phyloP scores from a whole-genome alignment of 1,140 invertebrate genomes.

The Temnothorax curvispinosus region DNA sequence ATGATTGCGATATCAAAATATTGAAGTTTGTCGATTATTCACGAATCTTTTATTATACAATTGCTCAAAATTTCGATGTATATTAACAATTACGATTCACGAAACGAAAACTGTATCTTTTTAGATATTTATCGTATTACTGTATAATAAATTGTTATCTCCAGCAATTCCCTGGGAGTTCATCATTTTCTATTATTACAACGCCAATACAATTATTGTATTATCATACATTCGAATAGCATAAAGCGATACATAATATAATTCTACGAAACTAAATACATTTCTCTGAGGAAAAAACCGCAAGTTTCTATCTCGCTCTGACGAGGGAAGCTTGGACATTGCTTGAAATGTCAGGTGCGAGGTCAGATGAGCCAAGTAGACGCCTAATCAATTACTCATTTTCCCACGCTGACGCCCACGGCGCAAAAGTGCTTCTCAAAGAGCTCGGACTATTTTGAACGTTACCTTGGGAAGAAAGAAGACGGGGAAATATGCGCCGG shows the following conservation, averaged over 20 bases:
- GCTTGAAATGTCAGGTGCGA: slow-evolving; percentile 43
- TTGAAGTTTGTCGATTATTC: slow-evolving; percentile 64
- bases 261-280: neutral
- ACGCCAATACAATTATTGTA: neutral
- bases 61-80: slow-evolving; percentile 77
- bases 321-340: neutral
- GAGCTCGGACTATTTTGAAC: slow-evolving; percentile 22
- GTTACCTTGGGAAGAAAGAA: neutral
- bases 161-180: slow-evolving; percentile 31
- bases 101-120: slow-evolving; percentile 75
- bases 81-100: slow-evolving; percentile 61
- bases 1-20: slow-evolving; percentile 25
- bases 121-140: slow-evolving; percentile 77
- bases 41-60: slow-evolving; percentile 58
- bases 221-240: neutral
- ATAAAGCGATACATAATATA: neutral
- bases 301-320: neutral
- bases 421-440: neutral
- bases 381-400: slow-evolving; percentile 65
- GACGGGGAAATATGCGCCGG: neutral
- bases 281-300: neutral
- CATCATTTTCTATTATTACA: slow-evolving; percentile 9
- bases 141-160: slow-evolving; percentile 79
- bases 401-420: neutral
- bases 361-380: slow-evolving; percentile 18